Evolutionary conservation across 2,888 invertebrate species (phyloP), one percentile per base, ranked within the genome.

Genomic region (Phasia obesa): DNA sequence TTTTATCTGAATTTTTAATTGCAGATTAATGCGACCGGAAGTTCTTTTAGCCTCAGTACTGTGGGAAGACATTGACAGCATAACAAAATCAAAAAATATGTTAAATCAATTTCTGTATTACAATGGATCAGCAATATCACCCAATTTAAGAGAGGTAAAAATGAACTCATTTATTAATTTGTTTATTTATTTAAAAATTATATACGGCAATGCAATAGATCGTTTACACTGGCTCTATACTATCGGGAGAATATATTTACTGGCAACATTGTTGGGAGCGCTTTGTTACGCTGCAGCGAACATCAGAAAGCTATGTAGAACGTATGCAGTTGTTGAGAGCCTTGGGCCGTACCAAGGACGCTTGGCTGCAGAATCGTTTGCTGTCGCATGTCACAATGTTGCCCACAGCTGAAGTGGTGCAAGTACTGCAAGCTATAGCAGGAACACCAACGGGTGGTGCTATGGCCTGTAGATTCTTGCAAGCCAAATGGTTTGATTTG

Each of bases 241-340:
- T 92, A 2, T 91, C 92, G 2, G 92, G 92, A 1, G 92, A 92
- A 85, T 91, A 91, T 81, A 88, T 89, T 49, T 92, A 89, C 70
- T 92, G 92, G 92, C 91, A 92, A 84, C 91, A 91, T 62, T 92
- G 92, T 73, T 92, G 92, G 91, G 90, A 91, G 70, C 89, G 90
- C 35, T 92, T 92, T 69, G 87, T 89, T 0, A 87, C 87, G 19
- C 86, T 92, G 23, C 90, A 90, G 75, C 88, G 90, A 42, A 88
- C 88, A 53, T 89, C 91, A 19, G 91, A 91, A 77, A 91, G 90
- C 5, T 88, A 89, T 67, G 90, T 91, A 35, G 92, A 92, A 80
- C 89, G 92, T 3, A 91, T 91, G 90, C 92, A 92, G 84, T 67
- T 92, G 69, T 64, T 92, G 55, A 87, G 92, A 25, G 91, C 92